Conservation (phyloP, 2,113 vertebrate species). For the Sturnus vulgaris region DNA sequence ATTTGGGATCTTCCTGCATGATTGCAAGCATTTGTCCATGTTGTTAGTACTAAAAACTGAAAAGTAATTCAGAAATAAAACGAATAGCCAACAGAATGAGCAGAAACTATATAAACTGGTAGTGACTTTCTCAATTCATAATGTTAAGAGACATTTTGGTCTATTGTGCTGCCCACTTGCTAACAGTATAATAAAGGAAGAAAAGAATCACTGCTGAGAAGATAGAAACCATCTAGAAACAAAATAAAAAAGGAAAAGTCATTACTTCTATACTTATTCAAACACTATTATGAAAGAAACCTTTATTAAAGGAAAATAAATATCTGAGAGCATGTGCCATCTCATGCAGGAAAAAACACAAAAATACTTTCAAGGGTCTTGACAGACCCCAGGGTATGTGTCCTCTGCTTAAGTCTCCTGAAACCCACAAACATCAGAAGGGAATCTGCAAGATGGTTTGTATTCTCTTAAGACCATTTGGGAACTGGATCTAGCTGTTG, state of each 20-base stretch:
- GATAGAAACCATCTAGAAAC: background rate
- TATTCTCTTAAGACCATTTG: background rate
- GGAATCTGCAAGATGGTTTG: background rate
- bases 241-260: background rate
- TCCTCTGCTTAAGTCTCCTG: background rate
- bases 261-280: background rate
- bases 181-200: background rate
- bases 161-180: background rate
- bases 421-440: background rate
- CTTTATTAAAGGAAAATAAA: background rate
- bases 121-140: background rate
- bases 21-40: background rate
- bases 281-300: background rate
- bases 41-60: background rate
- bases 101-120: background rate
- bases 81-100: background rate
- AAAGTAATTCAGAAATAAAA: background rate
- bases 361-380: background rate
- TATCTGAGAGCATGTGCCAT: background rate
- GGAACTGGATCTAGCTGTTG: background rate
- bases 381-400: rapidly evolving
- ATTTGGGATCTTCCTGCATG: background rate
- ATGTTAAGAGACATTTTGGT: background rate
- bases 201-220: background rate
- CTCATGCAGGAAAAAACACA: background rate